Evolutionary conservation across 2,888 invertebrate genomes (phyloP), one percentile per base, ranked within the genome.

Genomic region (Graphium colonna): DNA sequence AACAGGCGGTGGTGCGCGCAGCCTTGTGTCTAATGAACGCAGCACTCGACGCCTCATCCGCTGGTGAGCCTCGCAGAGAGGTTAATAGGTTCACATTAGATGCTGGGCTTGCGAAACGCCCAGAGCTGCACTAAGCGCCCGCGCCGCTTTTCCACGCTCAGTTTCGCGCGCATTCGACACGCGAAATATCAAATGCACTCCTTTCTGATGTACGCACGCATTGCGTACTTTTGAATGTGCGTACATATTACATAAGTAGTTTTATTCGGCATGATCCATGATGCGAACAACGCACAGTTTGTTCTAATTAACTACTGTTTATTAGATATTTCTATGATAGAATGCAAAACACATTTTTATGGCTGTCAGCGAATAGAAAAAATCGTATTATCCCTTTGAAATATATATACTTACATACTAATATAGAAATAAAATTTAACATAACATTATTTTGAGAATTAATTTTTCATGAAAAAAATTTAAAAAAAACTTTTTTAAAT

Each of bases 11-110:
- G 70, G 77, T 72, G 72, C 63, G 60, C 55, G 71, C 85, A 87
- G 80, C 89, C 89, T 89, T 89, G 89, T 80, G 70, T 85, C 79
- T 86, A 88, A 88, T 88, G 87, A 87, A 82, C 82, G 80, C 79
- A 76, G 77, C 77, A 71, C 73, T 78, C 77, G 76, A 75, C 77
- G 81, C 79, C 75, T 82, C 83, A 80, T 82, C 86, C 86, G 85
- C 82, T 84, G 87, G 87, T 78, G 84, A 82, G 83, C 77, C 83
- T 84, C 81, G 76, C 77, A 77, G 79, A 87, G 88, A 89, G 89
- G 89, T 89, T 89, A 89, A 89, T 89, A 89, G 87, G 89, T 88
- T 89, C 89, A 89, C 85, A 86, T 88, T 86, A 89, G 87, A 88
- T 82, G 88, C 74, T 82, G 79, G 36, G 82, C 81, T 89, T 88